phyloP scores from a whole-genome alignment of 2,797 vertebrate species.

The Nyctibius grandis region DNA sequence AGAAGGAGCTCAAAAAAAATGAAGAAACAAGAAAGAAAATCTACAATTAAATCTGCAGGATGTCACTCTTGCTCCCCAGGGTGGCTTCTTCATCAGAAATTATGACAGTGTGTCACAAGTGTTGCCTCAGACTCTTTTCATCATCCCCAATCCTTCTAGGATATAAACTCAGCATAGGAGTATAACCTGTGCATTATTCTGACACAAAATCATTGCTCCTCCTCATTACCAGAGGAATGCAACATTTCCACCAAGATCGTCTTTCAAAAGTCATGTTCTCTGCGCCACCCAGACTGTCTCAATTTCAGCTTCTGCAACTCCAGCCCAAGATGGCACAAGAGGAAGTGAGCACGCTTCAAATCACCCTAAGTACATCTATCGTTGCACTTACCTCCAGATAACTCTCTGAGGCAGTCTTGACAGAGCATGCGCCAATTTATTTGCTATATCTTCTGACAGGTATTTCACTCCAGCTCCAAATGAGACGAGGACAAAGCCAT shows the following conservation, averaged over 20 bases:
- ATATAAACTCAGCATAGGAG: background rate
- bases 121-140: background rate
- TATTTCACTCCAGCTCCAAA: slow-evolving; percentile 98
- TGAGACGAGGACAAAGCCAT: slow-evolving; percentile 96
- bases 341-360: background rate
- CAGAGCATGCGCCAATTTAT: slow-evolving; percentile 90
- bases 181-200: background rate
- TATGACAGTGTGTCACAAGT: background rate
- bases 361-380: background rate
- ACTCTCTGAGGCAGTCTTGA: slow-evolving; percentile 90
- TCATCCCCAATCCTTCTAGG: background rate
- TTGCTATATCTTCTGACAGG: slow-evolving; percentile 91
- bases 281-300: background rate
- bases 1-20: background rate
- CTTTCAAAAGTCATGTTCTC: background rate
- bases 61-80: background rate
- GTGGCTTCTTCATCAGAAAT: background rate
- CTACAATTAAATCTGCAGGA: background rate
- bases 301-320: background rate
- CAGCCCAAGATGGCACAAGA: background rate
- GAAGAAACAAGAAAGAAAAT: background rate
- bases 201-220: background rate
- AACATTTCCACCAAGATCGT: accelerated
- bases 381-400: slow-evolving; percentile 89
- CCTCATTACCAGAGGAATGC: background rate